Conservation (phyloP, 2,113 vertebrate species). For the Balaenoptera acutorostrata region DNA sequence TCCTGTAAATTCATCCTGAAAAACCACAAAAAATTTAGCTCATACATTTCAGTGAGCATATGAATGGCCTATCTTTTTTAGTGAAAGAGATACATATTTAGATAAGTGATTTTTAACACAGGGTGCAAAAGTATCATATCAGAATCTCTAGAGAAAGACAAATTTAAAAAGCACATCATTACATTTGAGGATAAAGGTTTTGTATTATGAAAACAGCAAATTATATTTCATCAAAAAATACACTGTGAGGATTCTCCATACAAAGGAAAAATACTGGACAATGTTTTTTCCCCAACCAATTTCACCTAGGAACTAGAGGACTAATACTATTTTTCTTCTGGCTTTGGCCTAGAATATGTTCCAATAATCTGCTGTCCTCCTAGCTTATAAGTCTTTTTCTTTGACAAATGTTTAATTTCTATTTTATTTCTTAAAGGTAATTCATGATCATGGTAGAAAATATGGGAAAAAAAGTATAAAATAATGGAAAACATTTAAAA, state of each 20-base stretch:
- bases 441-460: not conserved
- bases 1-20: slow-evolving; percentile 81
- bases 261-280: not conserved
- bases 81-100: not conserved
- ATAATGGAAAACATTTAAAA: slow-evolving; percentile 13
- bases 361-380: not conserved
- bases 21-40: not conserved
- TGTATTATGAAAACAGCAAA: slow-evolving; percentile 17
- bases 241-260: not conserved
- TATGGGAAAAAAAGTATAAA: not conserved
- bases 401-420: not conserved
- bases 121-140: not conserved
- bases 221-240: not conserved
- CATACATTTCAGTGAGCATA: not conserved
- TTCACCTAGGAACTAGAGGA: not conserved
- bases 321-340: not conserved
- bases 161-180: slow-evolving; percentile 25
- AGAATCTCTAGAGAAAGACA: not conserved
- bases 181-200: slow-evolving; percentile 9
- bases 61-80: not conserved
- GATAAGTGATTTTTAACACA: slow-evolving; percentile 2
- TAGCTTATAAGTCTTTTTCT: not conserved
- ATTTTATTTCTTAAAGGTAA: slow-evolving; percentile 31
- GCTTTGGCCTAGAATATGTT: slow-evolving; percentile 10
- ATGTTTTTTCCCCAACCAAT: not conserved